Evolutionary conservation across 1,140 invertebrate species (phyloP).

Genomic region (Musca domestica): DNA sequence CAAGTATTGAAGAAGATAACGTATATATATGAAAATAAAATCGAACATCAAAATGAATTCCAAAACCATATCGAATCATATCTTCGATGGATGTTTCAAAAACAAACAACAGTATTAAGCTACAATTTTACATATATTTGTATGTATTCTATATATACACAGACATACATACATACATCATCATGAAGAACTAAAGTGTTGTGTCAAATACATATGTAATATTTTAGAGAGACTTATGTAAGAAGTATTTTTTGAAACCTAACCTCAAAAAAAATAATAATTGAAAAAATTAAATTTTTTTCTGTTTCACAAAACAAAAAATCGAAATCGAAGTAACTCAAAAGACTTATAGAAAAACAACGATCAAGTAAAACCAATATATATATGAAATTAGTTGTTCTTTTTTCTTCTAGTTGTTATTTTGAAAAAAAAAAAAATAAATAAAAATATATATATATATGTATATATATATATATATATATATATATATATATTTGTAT

Average conservation of each 20-base stretch:
- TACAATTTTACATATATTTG: too few relatives aligned
- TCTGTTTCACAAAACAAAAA: not conserved
- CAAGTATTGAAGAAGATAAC: not conserved
- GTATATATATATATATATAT: too few relatives aligned
- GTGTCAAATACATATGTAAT: constrained; percentile 10
- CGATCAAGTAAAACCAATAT: not conserved
- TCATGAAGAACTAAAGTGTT: not conserved
- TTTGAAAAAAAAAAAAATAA: too few relatives aligned
- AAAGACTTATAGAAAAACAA: constrained; percentile 18
- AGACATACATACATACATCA: too few relatives aligned
- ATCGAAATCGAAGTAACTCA: not conserved
- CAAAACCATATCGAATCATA: constrained; percentile 9
- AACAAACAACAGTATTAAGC: too few relatives aligned
- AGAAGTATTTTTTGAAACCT: constrained; percentile 6
- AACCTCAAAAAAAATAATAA: too few relatives aligned
- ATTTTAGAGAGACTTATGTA: constrained; percentile 6
- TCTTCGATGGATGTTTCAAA: too few relatives aligned
- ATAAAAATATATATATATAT: too few relatives aligned
- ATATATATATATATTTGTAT: too few relatives aligned
- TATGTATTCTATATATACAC: too few relatives aligned
- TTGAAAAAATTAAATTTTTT: not conserved
- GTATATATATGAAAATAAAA: not conserved
- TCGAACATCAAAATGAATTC: not conserved
- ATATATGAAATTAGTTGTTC: too few relatives aligned
- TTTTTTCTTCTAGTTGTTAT: too few relatives aligned